phyloP scores from a whole-genome alignment of 1,140 invertebrate genomes.

The Medauroidea extradentata region DNA sequence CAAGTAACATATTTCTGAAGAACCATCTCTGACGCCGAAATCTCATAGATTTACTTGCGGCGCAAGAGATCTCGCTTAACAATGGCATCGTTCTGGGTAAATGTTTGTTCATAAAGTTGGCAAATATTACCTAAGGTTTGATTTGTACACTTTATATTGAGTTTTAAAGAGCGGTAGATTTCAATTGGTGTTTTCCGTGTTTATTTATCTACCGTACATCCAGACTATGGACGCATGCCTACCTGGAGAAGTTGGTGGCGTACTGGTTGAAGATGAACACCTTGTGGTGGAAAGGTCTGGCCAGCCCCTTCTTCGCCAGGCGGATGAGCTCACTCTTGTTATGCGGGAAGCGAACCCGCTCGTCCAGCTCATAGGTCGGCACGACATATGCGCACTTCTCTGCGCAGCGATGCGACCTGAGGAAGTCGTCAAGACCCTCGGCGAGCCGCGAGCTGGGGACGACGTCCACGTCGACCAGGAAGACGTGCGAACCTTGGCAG shows the following conservation, averaged over 20 bases:
- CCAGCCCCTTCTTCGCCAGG: conserved; percentile 66
- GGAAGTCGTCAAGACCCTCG: conserved; percentile 62
- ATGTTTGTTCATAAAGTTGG: too few relatives aligned
- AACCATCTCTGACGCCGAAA: too few relatives aligned
- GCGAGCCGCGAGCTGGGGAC: conserved; percentile 68
- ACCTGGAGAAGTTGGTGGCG: conserved; percentile 89
- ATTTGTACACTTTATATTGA: too few relatives aligned
- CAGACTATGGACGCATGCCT: conserved; percentile 26
- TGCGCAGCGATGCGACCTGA: conserved; percentile 47
- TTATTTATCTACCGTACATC: too few relatives aligned
- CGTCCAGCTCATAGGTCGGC: conserved; percentile 85
- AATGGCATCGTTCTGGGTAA: too few relatives aligned
- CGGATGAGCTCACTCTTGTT: conserved; percentile 74
- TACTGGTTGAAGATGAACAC: conserved; percentile 91
- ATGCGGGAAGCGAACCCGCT: conserved; percentile 65
- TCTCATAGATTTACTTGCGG: too few relatives aligned
- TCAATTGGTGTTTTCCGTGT: too few relatives aligned
- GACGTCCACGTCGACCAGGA: conserved; percentile 81
- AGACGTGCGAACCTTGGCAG: conserved; percentile 67
- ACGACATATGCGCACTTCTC: conserved; percentile 78
- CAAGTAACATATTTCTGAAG: too few relatives aligned
- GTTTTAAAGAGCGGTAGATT: too few relatives aligned
- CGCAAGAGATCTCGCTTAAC: too few relatives aligned
- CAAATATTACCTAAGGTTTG: too few relatives aligned
- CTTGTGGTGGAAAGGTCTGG: conserved; percentile 87